These are phyloP conservation scores for Euleptes europaea DNA, from an alignment of 2,113 vertebrate genomes.

Conservation along the genomic window DNA sequence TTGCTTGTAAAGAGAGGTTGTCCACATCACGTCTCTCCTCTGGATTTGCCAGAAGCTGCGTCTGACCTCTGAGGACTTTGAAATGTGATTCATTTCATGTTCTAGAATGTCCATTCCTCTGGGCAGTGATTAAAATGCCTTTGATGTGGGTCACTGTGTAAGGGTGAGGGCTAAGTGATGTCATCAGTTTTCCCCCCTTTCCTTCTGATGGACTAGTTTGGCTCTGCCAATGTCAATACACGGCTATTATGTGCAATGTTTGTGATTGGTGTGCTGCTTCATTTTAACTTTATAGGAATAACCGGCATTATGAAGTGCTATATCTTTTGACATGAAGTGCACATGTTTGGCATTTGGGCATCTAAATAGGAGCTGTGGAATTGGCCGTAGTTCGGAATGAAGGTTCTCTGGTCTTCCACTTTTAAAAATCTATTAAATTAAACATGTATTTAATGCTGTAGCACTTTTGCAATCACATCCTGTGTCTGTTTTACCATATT, in stretches of 20 bases:
- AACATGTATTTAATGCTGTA: slow-evolving; percentile 23
- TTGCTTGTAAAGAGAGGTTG: slow-evolving; percentile 41
- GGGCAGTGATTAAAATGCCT: slow-evolving; percentile 51
- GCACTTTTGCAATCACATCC: slow-evolving; percentile 25
- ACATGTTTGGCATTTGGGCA: background rate
- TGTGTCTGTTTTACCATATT: slow-evolving; percentile 8
- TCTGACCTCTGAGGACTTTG: slow-evolving; percentile 50
- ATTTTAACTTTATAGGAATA: slow-evolving; percentile 40
- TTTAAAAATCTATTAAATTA: no score
- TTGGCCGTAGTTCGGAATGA: background rate
- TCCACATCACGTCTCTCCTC: slow-evolving; percentile 48
- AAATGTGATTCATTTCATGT: slow-evolving; percentile 59
- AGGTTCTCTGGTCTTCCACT: background rate
- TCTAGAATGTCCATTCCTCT: slow-evolving; percentile 57
- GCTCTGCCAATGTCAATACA: slow-evolving; percentile 61
- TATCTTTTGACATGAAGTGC: slow-evolving; percentile 15
- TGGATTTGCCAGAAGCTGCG: slow-evolving; percentile 52
- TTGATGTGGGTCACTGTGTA: slow-evolving; percentile 60
- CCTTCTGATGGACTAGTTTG: background rate
- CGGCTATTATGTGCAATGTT: slow-evolving; percentile 37
- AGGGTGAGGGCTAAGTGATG: slow-evolving; percentile 61
- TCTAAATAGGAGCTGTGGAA: slow-evolving; percentile 3
- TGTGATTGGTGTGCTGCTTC: background rate
- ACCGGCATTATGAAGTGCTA: slow-evolving; percentile 2
- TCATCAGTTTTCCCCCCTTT: slow-evolving; percentile 47